A percentile compares a stretch with the other conserved stretches of the same genome.
Evolutionary conservation across 2,888 invertebrate genomes (phyloP).

Genomic region (Mimas tiliae): DNA sequence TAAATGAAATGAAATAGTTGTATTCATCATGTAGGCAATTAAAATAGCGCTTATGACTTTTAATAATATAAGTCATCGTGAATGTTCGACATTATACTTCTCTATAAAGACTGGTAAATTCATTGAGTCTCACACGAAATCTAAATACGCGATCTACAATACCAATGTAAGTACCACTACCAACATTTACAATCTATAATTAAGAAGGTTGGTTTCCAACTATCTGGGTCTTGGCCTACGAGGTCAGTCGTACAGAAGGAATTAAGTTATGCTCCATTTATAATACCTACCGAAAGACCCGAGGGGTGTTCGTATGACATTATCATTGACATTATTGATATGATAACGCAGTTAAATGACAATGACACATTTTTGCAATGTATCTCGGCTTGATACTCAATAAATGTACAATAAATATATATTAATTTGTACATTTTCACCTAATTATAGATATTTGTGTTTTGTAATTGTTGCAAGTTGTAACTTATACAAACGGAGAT

Average conservation of each 20-base stretch:
- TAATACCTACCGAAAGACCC: slow-evolving; percentile 27
- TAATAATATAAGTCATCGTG: too few species aligned
- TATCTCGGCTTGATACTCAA: slow-evolving; percentile 19
- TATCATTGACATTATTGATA: slow-evolving; percentile 55
- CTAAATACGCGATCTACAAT: neutral
- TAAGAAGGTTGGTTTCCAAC: slow-evolving; percentile 2
- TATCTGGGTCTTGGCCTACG: slow-evolving; percentile 21
- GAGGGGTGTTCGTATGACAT: slow-evolving; percentile 37
- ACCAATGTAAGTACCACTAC: neutral
- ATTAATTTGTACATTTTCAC: neutral
- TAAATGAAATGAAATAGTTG: too few species aligned
- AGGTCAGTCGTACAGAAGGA: slow-evolving; percentile 11
- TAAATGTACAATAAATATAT: neutral
- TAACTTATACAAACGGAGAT: too few species aligned
- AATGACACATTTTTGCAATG: slow-evolving; percentile 57
- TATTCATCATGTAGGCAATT: too few species aligned
- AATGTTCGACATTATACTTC: too few species aligned
- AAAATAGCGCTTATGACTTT: too few species aligned
- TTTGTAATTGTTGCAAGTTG: too few species aligned
- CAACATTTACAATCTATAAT: neutral
- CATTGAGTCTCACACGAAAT: neutral
- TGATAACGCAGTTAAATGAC: slow-evolving; percentile 48
- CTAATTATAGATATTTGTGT: too few species aligned
- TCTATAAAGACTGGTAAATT: neutral
- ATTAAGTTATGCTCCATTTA: slow-evolving; percentile 23